A percentile compares a stretch with the other conserved stretches of the same genome.
These are phyloP conservation scores for Reinhardtius hippoglossoides DNA, from an alignment of 2,113 vertebrate genomes.

Conservation along the genomic window DNA sequence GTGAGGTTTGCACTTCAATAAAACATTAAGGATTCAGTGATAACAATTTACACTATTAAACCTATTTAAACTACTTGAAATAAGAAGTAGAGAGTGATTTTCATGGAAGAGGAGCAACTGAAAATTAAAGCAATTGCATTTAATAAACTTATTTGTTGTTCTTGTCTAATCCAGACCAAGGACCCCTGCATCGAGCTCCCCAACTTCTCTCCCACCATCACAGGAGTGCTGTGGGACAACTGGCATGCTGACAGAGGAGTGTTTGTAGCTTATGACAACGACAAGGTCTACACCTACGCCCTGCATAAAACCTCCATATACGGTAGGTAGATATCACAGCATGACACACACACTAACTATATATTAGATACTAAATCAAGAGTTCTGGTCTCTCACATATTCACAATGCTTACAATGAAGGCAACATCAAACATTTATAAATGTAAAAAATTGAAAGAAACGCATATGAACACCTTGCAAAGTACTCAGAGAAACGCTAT, in stretches of 20 bases:
- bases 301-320: constrained; percentile 94
- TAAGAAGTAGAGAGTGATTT: not conserved
- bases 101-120: no score
- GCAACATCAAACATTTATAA: not conserved
- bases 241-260: constrained; percentile 91
- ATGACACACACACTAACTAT: not conserved
- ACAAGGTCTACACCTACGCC: constrained; percentile 93
- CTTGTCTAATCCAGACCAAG: constrained; percentile 80
- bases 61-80: not conserved
- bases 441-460: not conserved
- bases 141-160: no score
- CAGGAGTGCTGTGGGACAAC: constrained; percentile 96
- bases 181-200: constrained; percentile 90
- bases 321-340: constrained; percentile 80
- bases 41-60: not conserved
- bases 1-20: not conserved
- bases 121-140: no score
- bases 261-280: constrained; percentile 93
- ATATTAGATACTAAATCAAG: not conserved
- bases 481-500: not conserved
- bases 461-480: no score
- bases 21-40: not conserved
- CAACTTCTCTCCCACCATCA: constrained; percentile 93
- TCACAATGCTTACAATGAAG: not conserved
- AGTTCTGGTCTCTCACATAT: not conserved